These are phyloP conservation scores for Adoxophyes honmai DNA, from an alignment of 1,140 invertebrate genomes.

Conservation along the genomic window DNA sequence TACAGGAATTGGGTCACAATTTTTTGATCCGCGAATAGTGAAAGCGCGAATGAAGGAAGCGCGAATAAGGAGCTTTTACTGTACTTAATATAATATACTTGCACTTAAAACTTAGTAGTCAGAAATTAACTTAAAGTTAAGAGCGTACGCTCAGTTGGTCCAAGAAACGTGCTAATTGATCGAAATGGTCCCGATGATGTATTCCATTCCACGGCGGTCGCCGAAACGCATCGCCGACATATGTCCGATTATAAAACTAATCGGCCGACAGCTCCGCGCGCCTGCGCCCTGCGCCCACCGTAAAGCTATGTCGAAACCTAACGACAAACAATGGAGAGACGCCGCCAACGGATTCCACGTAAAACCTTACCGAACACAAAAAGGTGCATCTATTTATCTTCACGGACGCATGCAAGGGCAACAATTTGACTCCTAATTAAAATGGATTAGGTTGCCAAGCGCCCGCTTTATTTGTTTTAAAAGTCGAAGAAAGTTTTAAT, in stretches of 20 bases:
- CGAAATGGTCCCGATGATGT: too few relatives aligned
- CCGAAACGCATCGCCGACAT: too few relatives aligned
- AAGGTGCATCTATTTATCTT: slow-evolving; percentile 66
- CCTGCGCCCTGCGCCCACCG: background rate
- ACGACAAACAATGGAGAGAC: slow-evolving; percentile 42
- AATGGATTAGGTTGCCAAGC: slow-evolving; percentile 13
- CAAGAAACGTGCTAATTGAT: too few relatives aligned
- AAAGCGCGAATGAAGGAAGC: too few relatives aligned
- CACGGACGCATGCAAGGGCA: slow-evolving; percentile 24
- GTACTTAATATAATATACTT: too few relatives aligned
- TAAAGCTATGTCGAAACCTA: slow-evolving; percentile 29
- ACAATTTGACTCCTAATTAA: slow-evolving; percentile 10
- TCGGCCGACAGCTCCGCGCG: background rate
- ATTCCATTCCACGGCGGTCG: too few relatives aligned
- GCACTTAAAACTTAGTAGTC: too few relatives aligned
- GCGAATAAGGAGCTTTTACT: too few relatives aligned
- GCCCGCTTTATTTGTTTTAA: slow-evolving; percentile 13
- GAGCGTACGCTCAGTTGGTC: too few relatives aligned
- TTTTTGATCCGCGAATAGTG: too few relatives aligned
- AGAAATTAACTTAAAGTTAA: too few relatives aligned
- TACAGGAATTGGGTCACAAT: too few relatives aligned
- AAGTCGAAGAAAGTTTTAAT: slow-evolving; percentile 14
- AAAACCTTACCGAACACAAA: slow-evolving; percentile 43
- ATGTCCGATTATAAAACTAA: background rate
- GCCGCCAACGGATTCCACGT: slow-evolving; percentile 27